Conservation (phyloP, 2,113 vertebrate species). For the Burhinus oedicnemus region DNA sequence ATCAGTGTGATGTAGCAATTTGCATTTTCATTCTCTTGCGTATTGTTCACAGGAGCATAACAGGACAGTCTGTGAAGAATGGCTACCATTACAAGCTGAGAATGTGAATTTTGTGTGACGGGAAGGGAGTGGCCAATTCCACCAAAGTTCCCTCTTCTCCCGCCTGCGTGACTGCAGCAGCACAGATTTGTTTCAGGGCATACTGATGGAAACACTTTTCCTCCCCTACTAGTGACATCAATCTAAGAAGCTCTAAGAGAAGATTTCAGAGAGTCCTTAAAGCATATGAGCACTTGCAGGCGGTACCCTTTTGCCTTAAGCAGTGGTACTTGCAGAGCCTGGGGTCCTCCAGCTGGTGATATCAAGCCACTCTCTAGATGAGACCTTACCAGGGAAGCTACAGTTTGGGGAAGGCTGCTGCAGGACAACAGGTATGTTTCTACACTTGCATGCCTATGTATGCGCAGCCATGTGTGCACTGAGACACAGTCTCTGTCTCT, state of each 20-base stretch:
- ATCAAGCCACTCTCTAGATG: not conserved
- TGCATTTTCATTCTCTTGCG: not conserved
- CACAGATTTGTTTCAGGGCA: not conserved
- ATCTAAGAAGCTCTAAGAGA: not conserved
- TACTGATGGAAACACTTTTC: not conserved
- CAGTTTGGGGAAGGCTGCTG: not conserved
- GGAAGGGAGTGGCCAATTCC: not conserved
- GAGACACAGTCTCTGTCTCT: not conserved
- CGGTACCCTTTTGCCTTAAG: not conserved
- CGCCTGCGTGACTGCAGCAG: not conserved
- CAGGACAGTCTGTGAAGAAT: not conserved
- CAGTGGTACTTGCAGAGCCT: not conserved
- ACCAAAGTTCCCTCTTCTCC: not conserved
- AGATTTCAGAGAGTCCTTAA: not conserved
- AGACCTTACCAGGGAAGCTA: not conserved
- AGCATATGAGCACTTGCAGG: not conserved
- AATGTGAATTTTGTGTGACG: not conserved
- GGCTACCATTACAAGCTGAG: not conserved
- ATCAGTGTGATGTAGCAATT: not conserved
- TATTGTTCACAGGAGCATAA: not conserved
- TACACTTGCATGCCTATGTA: not conserved
- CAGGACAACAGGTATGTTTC: not conserved
- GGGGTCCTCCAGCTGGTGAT: not conserved
- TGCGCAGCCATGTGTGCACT: rapidly evolving
- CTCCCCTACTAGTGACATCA: rapidly evolving